Conservation (phyloP, 2,113 vertebrate genomes). For the Cochlearius cochlearius region DNA sequence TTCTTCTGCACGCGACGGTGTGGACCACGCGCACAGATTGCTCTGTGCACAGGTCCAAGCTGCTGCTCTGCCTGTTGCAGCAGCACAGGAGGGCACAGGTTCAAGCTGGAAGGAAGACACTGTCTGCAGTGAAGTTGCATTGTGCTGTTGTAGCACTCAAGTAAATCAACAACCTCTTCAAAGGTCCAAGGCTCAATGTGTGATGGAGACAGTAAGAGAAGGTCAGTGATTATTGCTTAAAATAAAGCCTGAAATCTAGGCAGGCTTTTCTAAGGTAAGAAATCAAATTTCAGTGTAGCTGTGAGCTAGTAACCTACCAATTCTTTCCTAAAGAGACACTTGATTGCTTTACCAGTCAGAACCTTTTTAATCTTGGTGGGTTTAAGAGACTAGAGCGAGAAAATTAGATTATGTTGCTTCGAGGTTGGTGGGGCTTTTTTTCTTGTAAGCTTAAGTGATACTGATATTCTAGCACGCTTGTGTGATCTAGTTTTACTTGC, state of each 20-base stretch:
- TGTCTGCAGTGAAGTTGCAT: neutral
- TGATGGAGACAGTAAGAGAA: neutral
- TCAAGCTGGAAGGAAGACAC: neutral
- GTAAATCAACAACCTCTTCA: neutral
- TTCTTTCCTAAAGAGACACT: neutral
- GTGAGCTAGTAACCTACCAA: neutral
- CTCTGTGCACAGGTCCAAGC: neutral
- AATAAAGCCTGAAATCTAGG: neutral
- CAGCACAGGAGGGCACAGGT: neutral
- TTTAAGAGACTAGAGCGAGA: neutral
- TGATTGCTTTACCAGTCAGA: neutral
- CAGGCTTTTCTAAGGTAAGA: neutral
- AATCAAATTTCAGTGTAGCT: neutral
- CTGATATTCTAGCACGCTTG: neutral
- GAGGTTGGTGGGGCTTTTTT: neutral
- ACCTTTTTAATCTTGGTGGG: neutral
- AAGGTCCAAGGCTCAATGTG: neutral
- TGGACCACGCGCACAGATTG: neutral
- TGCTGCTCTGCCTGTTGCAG: neutral
- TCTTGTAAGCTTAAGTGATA: neutral
- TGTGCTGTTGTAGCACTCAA: neutral
- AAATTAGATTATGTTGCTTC: neutral
- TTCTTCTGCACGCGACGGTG: neutral
- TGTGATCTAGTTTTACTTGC: neutral
- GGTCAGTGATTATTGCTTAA: neutral